Percentiles rank a stretch among this genome's conserved stretches.
Evolutionary conservation across 1,140 invertebrate species (phyloP).

Genomic region (Anagrus nilaparvatae): DNA sequence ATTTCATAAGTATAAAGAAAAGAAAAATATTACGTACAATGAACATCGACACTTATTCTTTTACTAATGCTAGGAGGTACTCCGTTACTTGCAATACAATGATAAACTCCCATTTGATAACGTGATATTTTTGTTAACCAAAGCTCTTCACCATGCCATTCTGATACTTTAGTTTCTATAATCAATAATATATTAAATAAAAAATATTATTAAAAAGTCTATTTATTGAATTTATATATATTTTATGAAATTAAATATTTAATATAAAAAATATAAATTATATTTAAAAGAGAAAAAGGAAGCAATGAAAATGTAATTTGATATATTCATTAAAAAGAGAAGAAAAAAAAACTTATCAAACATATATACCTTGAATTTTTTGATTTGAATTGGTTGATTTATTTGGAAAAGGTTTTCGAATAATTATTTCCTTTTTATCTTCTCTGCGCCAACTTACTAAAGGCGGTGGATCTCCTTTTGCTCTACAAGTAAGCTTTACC

Average conservation of each 20-base stretch:
- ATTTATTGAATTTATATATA: no score
- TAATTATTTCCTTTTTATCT: slow-evolving; percentile 68
- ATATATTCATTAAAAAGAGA: no score
- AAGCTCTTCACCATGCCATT: slow-evolving; percentile 57
- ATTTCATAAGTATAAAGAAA: no score
- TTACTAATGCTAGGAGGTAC: slow-evolving; percentile 74
- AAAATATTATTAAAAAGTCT: no score
- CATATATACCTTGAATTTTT: slow-evolving; percentile 12
- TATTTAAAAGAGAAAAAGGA: no score
- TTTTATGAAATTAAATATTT: no score
- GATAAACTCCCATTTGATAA: slow-evolving; percentile 80
- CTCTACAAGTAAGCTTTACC: slow-evolving; percentile 52
- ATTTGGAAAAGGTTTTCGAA: slow-evolving; percentile 45
- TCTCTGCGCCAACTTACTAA: slow-evolving; percentile 79
- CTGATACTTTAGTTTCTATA: slow-evolving; percentile 21
- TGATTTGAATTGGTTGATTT: slow-evolving; percentile 14
- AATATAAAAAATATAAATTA: no score
- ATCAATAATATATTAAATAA: no score
- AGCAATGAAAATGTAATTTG: no score
- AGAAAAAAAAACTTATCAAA: no score
- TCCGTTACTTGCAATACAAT: slow-evolving; percentile 75
- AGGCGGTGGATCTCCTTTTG: slow-evolving; percentile 72
- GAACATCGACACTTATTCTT: slow-evolving; percentile 69
- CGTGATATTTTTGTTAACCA: slow-evolving; percentile 70
- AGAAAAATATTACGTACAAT: slow-evolving; percentile 78